Base-by-base conservation (phyloP, 2,888 invertebrate genomes). In the Tribolium freemani region DNA sequence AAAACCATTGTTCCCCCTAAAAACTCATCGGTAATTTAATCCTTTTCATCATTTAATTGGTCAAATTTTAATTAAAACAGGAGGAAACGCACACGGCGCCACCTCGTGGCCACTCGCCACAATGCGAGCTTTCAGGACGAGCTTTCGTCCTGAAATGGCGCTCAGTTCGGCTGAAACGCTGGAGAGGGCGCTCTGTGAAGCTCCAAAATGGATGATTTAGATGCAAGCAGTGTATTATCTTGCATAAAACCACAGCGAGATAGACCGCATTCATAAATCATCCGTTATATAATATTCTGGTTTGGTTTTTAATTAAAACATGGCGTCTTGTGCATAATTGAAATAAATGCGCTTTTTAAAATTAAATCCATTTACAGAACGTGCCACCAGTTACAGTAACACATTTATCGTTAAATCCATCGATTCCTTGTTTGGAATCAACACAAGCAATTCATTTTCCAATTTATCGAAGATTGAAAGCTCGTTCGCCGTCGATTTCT, bases 241-340 rank as follows among this genome's bases (percentile, higher is more conserved):
- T 61, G 58, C 46, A 48, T 48, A 48, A 61, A 61, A 48, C 60
- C 21, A 21, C 48, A 20, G 6, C 9, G 48, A 26, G 30, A 61
- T 20, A 51, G 46, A 60, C 50, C 38, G 9, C 51, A 16, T 26
- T 61, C 21, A 61, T 63, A 50, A 63, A 63, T 63, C 63, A 63
- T 61, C 31, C 16, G 8, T 38, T 48, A 26, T 30, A 26, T 60
- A 16, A 44, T 44, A 16, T 30, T n/a, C 48, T 20, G 50, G 48
- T 21, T 61, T 61, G 4, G 31, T 31, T 38, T 63, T 63, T 50
- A 63, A 63, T 60, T 60, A 60, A 61, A 45, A 57, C 38, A 30
- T 26, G 8, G 11, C 6, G n/a, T 57, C 45, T 58, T 58, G 20
- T 45, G 20, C 10, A 9, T n/a, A 45, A 58, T 58, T 58, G 16